phyloP scores from a whole-genome alignment of 2,888 invertebrate genomes.

The Asteroscopus sphinx region DNA sequence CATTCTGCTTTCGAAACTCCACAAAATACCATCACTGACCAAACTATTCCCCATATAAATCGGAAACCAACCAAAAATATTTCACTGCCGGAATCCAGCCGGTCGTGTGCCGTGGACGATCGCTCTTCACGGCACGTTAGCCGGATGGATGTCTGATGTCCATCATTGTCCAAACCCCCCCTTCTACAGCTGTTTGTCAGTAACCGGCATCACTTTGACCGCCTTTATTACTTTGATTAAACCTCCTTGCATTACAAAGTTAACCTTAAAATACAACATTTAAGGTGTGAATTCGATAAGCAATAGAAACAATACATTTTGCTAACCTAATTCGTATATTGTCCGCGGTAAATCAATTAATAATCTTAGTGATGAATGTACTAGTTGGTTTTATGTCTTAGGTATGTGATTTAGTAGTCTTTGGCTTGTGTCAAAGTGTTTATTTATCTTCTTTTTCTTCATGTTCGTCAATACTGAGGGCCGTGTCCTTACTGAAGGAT shows the following conservation, averaged over 20 bases:
- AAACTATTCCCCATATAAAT: slow-evolving; percentile 22
- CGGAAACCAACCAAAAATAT: slow-evolving; percentile 22
- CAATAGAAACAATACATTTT: slow-evolving; percentile 55
- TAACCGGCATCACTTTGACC: slow-evolving; percentile 56
- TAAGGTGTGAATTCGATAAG: slow-evolving; percentile 43
- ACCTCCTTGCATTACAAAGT: slow-evolving; percentile 38
- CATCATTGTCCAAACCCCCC: slow-evolving; percentile 67
- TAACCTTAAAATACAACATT: slow-evolving; percentile 25
- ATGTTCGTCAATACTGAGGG: no score
- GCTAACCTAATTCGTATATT: slow-evolving; percentile 60
- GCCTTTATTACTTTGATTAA: slow-evolving; percentile 66
- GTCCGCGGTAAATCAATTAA: slow-evolving; percentile 67
- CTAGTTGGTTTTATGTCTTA: slow-evolving; percentile 20
- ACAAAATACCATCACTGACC: background rate
- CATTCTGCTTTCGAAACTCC: no score
- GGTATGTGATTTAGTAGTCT: slow-evolving; percentile 6
- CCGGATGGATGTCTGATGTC: slow-evolving; percentile 66
- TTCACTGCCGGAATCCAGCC: slow-evolving; percentile 34
- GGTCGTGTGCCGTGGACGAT: slow-evolving; percentile 58
- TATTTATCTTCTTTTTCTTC: no score
- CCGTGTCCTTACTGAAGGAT: no score
- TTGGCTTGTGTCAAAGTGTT: slow-evolving; percentile 1
- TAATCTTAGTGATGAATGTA: slow-evolving; percentile 55
- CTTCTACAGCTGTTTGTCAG: slow-evolving; percentile 67
- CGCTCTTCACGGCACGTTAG: slow-evolving; percentile 67